Evolutionary conservation across 2,113 vertebrate species (phyloP).

Genomic region (Corydoras sp.): DNA sequence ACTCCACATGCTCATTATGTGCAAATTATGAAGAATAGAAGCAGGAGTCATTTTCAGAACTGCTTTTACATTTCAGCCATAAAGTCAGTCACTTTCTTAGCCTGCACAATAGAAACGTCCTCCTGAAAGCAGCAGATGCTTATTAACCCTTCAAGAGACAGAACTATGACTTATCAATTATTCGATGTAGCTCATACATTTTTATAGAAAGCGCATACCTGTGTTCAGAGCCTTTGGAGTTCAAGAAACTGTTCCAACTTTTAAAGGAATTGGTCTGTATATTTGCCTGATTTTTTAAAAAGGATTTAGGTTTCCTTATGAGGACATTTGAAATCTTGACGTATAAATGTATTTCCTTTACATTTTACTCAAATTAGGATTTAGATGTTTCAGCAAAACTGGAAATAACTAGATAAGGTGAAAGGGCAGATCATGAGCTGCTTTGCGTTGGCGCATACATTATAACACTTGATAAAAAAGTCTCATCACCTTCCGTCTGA

Average conservation of each 20-base stretch:
- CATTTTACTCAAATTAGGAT: background rate
- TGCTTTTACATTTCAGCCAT: slow-evolving; percentile 1
- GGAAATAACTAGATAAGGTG: background rate
- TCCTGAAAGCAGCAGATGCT: background rate
- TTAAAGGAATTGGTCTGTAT: too few relatives aligned
- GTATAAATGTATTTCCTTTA: background rate
- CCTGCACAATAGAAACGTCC: slow-evolving; percentile 1
- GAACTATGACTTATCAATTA: too few relatives aligned
- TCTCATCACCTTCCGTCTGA: slow-evolving; percentile 25
- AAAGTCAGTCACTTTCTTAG: background rate
- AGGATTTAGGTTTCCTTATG: too few relatives aligned
- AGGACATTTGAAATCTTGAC: too few relatives aligned
- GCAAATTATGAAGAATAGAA: slow-evolving; percentile 13
- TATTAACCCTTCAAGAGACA: slow-evolving; percentile 4
- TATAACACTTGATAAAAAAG: slow-evolving; percentile 14
- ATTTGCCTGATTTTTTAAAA: too few relatives aligned
- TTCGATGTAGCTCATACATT: too few relatives aligned
- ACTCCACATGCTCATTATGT: slow-evolving; percentile 10
- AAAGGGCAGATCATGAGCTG: slow-evolving; percentile 9
- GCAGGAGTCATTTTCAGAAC: slow-evolving; percentile 18
- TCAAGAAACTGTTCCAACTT: too few relatives aligned
- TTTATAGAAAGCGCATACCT: background rate
- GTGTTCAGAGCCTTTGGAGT: too few relatives aligned
- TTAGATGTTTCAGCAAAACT: background rate
- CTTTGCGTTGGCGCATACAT: slow-evolving; percentile 12